Evolutionary conservation across 2,797 vertebrate species (phyloP).

Genomic region (Sus cebifrons): DNA sequence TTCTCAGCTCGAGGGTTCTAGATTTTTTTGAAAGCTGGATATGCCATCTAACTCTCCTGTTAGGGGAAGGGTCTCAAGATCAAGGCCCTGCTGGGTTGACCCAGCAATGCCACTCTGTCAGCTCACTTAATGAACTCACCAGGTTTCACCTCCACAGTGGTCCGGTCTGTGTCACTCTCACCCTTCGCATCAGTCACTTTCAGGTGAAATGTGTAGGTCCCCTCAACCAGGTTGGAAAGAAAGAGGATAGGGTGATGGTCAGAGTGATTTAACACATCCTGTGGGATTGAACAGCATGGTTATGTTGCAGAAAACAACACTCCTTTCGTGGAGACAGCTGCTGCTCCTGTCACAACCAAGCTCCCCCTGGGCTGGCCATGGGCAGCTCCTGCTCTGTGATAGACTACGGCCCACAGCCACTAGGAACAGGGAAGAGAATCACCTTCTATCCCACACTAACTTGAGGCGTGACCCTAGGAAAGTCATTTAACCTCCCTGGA

Average conservation of each 20-base stretch:
- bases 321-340: neutral
- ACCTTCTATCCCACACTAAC: neutral
- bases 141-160: conserved; percentile 95
- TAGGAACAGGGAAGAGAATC: neutral
- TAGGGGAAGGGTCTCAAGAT: neutral
- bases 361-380: neutral
- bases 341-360: neutral
- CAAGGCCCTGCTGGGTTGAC: neutral
- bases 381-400: neutral
- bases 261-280: conserved; percentile 98
- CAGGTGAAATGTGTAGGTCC: conserved; percentile 96
- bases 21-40: neutral
- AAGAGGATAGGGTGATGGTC: conserved; percentile 97
- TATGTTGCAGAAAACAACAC: neutral
- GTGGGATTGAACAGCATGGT: conserved; percentile 68
- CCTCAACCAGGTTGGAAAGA: conserved; percentile 97
- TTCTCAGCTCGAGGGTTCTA: conserved; percentile 25
- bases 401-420: neutral
- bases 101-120: neutral
- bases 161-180: conserved; percentile 92
- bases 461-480: neutral
- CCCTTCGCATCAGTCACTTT: conserved; percentile 97
- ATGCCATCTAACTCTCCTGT: neutral
- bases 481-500: neutral
- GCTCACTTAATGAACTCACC: conserved; percentile 90